Evolutionary conservation across 2,888 invertebrate species (phyloP).

Genomic region (Eledona agricola): DNA sequence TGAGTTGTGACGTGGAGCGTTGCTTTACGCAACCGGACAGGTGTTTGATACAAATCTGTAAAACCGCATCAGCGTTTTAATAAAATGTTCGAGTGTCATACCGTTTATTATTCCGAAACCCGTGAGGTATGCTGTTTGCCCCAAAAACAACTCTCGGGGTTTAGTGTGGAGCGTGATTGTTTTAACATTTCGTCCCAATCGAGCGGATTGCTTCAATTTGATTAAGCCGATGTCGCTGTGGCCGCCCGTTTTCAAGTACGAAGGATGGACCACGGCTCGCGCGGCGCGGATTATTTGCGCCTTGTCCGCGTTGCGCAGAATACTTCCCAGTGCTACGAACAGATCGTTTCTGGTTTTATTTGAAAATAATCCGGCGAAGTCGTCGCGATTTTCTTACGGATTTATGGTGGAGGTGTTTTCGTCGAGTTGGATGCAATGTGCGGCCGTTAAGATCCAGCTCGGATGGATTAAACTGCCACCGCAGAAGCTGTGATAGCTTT

Average conservation of each 20-base stretch:
- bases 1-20: constrained; percentile 54
- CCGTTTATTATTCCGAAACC: constrained; percentile 60
- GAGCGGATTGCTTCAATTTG: constrained; percentile 49
- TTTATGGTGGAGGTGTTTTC: constrained; percentile 48
- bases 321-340: constrained; percentile 55
- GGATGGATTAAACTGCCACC: constrained; percentile 60
- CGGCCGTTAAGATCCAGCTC: constrained; percentile 59
- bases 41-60: constrained; percentile 55
- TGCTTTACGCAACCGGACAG: constrained; percentile 55
- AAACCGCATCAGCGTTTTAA: constrained; percentile 23
- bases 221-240: constrained; percentile 56
- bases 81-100: constrained; percentile 34
- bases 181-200: constrained; percentile 53
- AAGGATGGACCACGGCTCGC: constrained; percentile 53
- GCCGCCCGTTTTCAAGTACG: constrained; percentile 51
- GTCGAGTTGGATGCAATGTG: constrained; percentile 59
- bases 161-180: constrained; percentile 54
- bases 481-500: constrained; percentile 55
- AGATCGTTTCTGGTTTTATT: constrained; percentile 46
- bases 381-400: too few relatives aligned
- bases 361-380: constrained; percentile 10
- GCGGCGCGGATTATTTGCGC: constrained; percentile 53
- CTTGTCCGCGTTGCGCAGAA: constrained; percentile 52
- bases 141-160: constrained; percentile 53
- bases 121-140: constrained; percentile 56